Base-by-base conservation (phyloP, 2,797 vertebrate species). In the Rousettus madagascariensis region DNA sequence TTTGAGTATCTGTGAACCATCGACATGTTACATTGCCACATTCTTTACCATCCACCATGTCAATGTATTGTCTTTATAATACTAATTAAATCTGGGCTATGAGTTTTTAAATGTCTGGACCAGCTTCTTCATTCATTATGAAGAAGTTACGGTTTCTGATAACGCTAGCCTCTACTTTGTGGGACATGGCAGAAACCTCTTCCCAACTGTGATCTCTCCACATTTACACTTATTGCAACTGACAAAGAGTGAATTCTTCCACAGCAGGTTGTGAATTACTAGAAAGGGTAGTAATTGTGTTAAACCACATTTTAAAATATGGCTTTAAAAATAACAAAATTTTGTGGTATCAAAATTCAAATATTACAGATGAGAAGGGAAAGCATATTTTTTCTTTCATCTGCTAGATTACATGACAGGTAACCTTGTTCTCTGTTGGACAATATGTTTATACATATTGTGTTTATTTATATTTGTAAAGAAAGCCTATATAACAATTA, bases 1-100 rank as follows among this genome's bases (percentile, higher is more conserved):
- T 80, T 97, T 96, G 98, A 97, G 97, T 94, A 88, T 68, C 57
- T 89, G 96, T 66, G 93, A 97, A 86, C 93, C 97, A 96, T 86
- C 66, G 95, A 93, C 75, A 96, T 3, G 38, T 16, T 90, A 85
- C 41, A 89, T 79, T 96, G 43, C 30, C 80, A 91, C 4, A 9
- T 80, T 68, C n/a, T 96, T 96, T 77, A 49, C 92, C 89, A 86
- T 61, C 79, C 30, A 33, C 78, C 92, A 22, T 59, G 63, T 41
- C 79, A 94, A 59, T 38, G 38, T n/a, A 77, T 28, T 84, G 61
- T 63, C 65, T 92, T 96, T 84, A 79, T 86, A 94, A 86, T 6
- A 22, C 43, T 79, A 51, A 89, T 65, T 84, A 77, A 96, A 89
- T 92, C 8, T 77, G n/a, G 28, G 53, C 9, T 57, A 63, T 63